These are phyloP conservation scores for Amiota minor DNA, from an alignment of 2,888 invertebrate species.

Conservation along the genomic window DNA sequence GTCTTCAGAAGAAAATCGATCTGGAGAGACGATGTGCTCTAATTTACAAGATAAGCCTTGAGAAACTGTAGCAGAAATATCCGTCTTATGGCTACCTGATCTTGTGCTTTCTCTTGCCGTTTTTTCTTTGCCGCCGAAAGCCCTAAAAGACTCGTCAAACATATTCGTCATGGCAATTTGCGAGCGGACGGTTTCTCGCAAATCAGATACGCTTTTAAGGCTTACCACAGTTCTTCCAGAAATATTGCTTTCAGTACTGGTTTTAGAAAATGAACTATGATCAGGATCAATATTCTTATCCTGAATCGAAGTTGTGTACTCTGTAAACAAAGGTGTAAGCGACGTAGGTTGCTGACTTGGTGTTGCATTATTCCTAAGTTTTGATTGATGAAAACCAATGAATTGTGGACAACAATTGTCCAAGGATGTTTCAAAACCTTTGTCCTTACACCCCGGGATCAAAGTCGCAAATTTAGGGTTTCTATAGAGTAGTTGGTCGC, in stretches of 20 bases:
- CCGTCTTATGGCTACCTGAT: conserved; percentile 40
- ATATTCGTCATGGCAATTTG: conserved; percentile 54
- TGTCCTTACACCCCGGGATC: background rate
- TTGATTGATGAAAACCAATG: background rate
- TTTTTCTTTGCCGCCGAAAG: conserved; percentile 4
- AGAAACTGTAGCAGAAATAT: too few species aligned
- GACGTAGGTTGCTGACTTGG: background rate
- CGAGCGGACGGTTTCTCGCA: conserved; percentile 52
- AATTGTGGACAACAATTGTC: too few species aligned
- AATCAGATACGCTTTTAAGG: conserved; percentile 49
- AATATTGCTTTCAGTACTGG: conserved; percentile 40
- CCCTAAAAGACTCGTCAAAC: conserved; percentile 42
- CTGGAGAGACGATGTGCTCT: too few species aligned
- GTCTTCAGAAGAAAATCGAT: too few species aligned
- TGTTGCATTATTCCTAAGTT: background rate
- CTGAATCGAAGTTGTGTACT: too few species aligned
- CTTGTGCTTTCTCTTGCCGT: conserved; percentile 23
- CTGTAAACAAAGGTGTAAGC: background rate
- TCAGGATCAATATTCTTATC: background rate
- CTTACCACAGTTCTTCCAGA: conserved; percentile 51
- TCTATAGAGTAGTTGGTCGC: background rate
- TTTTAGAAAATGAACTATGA: conserved; percentile 28
- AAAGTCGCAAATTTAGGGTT: too few species aligned
- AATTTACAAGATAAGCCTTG: too few species aligned
- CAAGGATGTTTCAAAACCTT: background rate